A percentile compares a stretch with the other conserved stretches of the same genome.
phyloP scores from a whole-genome alignment of 2,888 invertebrate species.

The Zonitis immaculata region DNA sequence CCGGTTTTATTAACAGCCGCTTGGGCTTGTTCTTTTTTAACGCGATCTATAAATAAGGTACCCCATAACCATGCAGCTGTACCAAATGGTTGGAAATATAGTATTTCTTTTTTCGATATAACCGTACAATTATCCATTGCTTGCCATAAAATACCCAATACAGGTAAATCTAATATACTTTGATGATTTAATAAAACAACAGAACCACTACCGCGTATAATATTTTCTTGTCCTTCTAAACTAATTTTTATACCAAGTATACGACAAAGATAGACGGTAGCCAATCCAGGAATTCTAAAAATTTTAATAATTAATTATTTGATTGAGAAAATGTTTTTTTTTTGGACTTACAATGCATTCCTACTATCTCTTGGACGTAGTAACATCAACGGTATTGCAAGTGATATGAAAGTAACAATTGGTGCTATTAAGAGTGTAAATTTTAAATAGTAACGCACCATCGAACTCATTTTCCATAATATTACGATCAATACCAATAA shows the following conservation, averaged over 20 bases:
- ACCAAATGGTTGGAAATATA: conserved; percentile 81
- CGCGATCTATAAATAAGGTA: conserved; percentile 80
- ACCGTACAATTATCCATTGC: conserved; percentile 74
- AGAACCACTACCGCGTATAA: conserved; percentile 68
- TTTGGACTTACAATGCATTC: conserved; percentile 82
- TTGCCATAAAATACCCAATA: conserved; percentile 77
- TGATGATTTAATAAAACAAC: conserved; percentile 87
- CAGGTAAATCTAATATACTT: conserved; percentile 75
- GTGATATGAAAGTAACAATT: conserved; percentile 58
- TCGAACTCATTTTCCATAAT: conserved; percentile 55
- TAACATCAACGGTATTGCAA: conserved; percentile 72
- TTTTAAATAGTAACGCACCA: conserved; percentile 68
- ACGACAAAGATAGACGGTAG: conserved; percentile 48
- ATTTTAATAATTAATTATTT: conserved; percentile 7
- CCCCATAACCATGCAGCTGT: conserved; percentile 84
- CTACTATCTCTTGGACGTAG: conserved; percentile 65
- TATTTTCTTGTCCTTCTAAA: conserved; percentile 71
- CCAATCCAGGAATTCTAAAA: conserved; percentile 65
- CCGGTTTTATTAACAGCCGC: conserved; percentile 69
- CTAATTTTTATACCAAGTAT: conserved; percentile 64
- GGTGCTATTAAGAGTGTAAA: conserved; percentile 58
- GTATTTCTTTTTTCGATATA: conserved; percentile 77
- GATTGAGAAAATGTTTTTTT: conserved; percentile 17
- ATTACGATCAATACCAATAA: conserved; percentile 21
- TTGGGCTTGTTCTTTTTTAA: conserved; percentile 65